phyloP scores from a whole-genome alignment of 2,113 vertebrate genomes.

The Bufo gargarizans region DNA sequence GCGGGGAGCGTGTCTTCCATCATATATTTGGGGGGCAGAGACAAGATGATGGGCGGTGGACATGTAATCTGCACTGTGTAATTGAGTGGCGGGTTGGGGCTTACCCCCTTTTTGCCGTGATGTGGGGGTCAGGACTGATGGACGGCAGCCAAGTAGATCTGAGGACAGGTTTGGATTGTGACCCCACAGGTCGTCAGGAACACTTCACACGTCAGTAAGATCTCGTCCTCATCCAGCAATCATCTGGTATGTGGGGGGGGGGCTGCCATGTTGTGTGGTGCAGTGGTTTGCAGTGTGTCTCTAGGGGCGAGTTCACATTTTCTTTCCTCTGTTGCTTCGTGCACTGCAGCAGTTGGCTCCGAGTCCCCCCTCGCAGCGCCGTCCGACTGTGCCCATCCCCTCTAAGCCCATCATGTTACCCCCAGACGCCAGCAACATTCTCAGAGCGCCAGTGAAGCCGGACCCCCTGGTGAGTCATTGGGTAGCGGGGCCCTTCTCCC shows the following conservation, averaged over 20 bases:
- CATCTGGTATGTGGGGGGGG: slow-evolving; percentile 74
- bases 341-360: slow-evolving; percentile 86
- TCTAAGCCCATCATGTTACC: slow-evolving; percentile 96
- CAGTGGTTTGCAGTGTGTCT: neutral
- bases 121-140: no score
- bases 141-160: no score
- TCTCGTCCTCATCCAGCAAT: slow-evolving; percentile 74
- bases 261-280: neutral
- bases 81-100: no score
- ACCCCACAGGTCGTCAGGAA: slow-evolving; percentile 81
- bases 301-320: neutral
- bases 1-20: no score
- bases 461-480: slow-evolving; percentile 86
- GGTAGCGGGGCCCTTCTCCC: no score
- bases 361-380: slow-evolving; percentile 87
- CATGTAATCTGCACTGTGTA: neutral
- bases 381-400: slow-evolving; percentile 82
- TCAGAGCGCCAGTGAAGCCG: slow-evolving; percentile 81
- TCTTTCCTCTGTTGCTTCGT: neutral
- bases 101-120: no score
- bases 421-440: slow-evolving; percentile 80
- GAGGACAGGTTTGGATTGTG: neutral
- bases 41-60: neutral
- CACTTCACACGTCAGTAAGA: slow-evolving; percentile 77
- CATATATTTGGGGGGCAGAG: neutral